Base-by-base conservation (phyloP, 2,888 invertebrate genomes). In the Teleogryllus oceanicus region DNA sequence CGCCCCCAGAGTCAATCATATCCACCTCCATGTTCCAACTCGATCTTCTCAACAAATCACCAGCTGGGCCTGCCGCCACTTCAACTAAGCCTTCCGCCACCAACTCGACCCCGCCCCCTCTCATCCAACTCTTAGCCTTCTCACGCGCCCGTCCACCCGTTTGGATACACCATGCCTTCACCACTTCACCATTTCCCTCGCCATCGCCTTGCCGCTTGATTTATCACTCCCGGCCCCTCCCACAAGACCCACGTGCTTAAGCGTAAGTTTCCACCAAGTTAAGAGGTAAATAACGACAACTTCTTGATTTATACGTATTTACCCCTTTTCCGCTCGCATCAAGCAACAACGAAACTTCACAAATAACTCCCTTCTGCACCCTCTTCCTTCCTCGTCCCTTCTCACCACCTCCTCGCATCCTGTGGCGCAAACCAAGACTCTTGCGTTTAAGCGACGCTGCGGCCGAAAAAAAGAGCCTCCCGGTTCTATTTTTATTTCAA, bases 241-340 rank as follows among this genome's bases (percentile, higher is more conserved):
- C n/a, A 13, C 62, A 62, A 62, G 62, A n/a, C 62, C 62, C 62
- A 62, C 62, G 62, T 62, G 62, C 62, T 62, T 62, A 62, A 62
- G 62, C 13, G 62, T 62, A 62, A 62, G 62, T 62, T 62, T 62
- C 62, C 62, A 62, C 62, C 62, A 62, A 62, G 62, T 62, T 62
- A 62, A 62, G 62, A 62, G 62, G 62, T 62, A 62, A 62, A 62
- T 62, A 62, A 62, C 62, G 62, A 62, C 62, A 62, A 62, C 62
- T 62, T 62, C 62, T 62, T 62, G 62, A 62, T 62, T 62, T 62
- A 62, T 62, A 62, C 62, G 62, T 62, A 62, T 62, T 62, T 62
- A 62, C n/a, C 62, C 62, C 62, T 10, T 18, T 62, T n/a, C 62
- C 62, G 13, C n/a, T 62, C 16, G 62, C 62, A 62, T 62, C 62